Conservation (phyloP, 2,113 vertebrate species). For the Barbus barbus region DNA sequence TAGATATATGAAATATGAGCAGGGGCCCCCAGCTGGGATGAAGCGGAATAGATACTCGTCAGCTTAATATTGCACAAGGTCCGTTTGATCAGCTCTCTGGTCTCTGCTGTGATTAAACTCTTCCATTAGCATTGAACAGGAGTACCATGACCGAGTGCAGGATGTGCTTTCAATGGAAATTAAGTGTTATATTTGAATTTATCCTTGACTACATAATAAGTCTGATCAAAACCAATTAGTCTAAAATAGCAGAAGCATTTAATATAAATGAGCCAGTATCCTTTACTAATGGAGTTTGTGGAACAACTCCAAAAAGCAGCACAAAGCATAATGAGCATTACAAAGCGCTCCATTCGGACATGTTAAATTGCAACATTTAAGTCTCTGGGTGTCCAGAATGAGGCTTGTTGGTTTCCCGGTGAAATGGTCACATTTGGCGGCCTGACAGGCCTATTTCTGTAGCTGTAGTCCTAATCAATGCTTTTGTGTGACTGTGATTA, state of each 20-base stretch:
- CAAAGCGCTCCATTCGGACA: not conserved
- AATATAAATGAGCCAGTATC: not conserved
- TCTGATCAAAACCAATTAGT: not conserved
- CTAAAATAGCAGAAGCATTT: not conserved
- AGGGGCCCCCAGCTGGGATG: not conserved
- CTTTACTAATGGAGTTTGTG: not conserved
- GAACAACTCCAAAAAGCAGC: constrained; percentile 10
- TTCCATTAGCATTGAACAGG: not conserved
- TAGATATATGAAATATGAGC: not conserved
- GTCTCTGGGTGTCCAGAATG: not conserved
- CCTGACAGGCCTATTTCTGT: constrained; percentile 48
- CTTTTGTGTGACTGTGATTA: constrained; percentile 48
- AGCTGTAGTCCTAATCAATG: constrained; percentile 52
- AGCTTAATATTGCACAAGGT: no score
- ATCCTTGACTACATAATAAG: constrained; percentile 14
- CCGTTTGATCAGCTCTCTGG: not conserved
- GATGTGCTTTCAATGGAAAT: not conserved
- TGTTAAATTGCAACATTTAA: not conserved
- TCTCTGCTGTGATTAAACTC: not conserved
- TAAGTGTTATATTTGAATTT: not conserved
- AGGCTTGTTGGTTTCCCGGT: not conserved
- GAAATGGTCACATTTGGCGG: constrained; percentile 21
- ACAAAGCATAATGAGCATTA: not conserved
- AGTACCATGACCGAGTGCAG: not conserved
- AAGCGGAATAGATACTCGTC: not conserved